Base-by-base conservation (phyloP, 2,888 invertebrate genomes). In the Anorthoa munda region DNA sequence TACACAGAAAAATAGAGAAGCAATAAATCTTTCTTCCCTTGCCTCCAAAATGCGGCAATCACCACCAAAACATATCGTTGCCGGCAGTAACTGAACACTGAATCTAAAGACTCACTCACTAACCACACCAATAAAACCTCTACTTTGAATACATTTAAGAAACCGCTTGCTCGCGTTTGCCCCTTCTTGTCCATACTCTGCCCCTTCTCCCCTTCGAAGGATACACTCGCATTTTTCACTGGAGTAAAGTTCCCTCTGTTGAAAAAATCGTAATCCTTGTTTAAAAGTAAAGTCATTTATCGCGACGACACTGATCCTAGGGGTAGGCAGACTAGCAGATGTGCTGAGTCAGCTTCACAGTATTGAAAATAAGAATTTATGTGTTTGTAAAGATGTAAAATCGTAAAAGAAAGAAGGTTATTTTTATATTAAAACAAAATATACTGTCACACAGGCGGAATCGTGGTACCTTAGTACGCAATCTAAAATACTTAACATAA, bases 211-310 rank as follows among this genome's bases (percentile, higher is more conserved):
- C 59, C 65, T 39, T 39, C 48, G 46, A 72, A 66, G 74, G 66
- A 59, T 59, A 63, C 72, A 26, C 60, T 73, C 61, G 55, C 79
- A 86, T 84, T 87, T 79, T 84, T 83, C 78, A 83, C 79, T 26
- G 67, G 60, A 65, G 66, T 78, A 70, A 81, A 61, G 48, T 73
- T 79, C 78, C 84, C 81, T 74, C 66, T 39, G 72, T 67, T 63
- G 66, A 67, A 81, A 82, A 82, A 73, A 72, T 72, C 86, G 77
- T 92, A 90, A 93, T 92, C 92, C 91, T 78, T 88, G 88, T 91
- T 92, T 89, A 87, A 93, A 94, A 93, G 92, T 91, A 92, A 89
- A 90, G 85, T 90, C 93, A 90, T 93, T 94, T 92, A 92, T 92
- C 91, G 87, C 80, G 67, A 58, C 60, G 79, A 66, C 79, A 68